Percentiles rank a stretch among this genome's conserved stretches.
Conservation (phyloP, 2,113 vertebrate genomes). For the Alligator sinensis region DNA sequence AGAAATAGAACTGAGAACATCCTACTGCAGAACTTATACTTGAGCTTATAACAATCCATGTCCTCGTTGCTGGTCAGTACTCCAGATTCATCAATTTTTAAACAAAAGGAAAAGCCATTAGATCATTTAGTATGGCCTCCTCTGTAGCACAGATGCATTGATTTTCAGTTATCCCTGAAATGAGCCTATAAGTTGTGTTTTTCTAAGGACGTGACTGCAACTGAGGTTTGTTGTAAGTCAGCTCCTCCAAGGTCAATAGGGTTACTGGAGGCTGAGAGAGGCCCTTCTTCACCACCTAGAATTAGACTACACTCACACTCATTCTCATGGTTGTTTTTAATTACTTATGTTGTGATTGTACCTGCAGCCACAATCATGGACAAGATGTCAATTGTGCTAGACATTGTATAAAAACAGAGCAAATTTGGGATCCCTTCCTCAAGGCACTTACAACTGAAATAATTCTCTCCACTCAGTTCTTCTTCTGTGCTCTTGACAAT, state of each 20-base stretch:
- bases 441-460: not conserved
- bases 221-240: not conserved
- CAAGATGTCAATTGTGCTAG: not conserved
- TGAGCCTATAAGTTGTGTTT: not conserved
- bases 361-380: not conserved
- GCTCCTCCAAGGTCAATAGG: not conserved
- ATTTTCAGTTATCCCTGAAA: not conserved
- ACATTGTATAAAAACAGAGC: not conserved
- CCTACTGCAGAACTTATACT: not conserved
- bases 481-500: too few relatives aligned
- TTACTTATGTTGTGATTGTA: not conserved
- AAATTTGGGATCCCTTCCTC: constrained; percentile 10
- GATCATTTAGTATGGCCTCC: not conserved
- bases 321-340: not conserved
- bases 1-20: not conserved
- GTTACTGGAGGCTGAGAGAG: not conserved
- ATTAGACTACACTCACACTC: not conserved
- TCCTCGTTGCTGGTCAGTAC: not conserved
- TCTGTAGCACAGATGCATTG: not conserved
- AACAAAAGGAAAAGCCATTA: not conserved
- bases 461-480: not conserved
- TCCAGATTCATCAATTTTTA: not conserved
- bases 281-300: not conserved
- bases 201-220: not conserved
- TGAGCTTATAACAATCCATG: not conserved